phyloP scores from a whole-genome alignment of 2,888 invertebrate species.

The Rhorus exstirpatorius region DNA sequence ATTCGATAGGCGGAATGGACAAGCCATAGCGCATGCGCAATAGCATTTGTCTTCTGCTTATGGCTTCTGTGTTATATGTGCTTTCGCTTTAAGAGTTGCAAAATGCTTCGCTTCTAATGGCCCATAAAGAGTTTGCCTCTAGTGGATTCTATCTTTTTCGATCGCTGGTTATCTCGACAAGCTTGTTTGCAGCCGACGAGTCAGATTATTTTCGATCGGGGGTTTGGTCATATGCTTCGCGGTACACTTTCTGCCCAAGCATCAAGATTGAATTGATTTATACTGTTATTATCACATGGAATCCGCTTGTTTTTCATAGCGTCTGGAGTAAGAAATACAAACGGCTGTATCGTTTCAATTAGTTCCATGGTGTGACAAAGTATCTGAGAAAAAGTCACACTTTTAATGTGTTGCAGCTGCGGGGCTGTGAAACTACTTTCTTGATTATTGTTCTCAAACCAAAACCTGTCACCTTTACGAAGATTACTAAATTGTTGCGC shows the following conservation, averaged over 20 bases:
- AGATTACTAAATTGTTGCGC: conserved; percentile 94
- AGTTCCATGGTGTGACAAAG: conserved; percentile 90
- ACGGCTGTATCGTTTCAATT: conserved; percentile 90
- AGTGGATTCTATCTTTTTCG: too few relatives aligned
- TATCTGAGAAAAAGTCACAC: conserved; percentile 91
- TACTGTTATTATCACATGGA: conserved; percentile 87
- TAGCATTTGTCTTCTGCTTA: too few relatives aligned
- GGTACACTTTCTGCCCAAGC: conserved; percentile 88
- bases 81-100: too few relatives aligned
- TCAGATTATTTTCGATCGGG: background rate
- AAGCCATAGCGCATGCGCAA: too few relatives aligned
- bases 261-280: conserved; percentile 88
- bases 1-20: too few relatives aligned
- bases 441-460: conserved; percentile 92
- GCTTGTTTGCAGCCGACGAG: too few relatives aligned
- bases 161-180: too few relatives aligned
- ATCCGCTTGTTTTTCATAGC: conserved; percentile 88
- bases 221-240: background rate
- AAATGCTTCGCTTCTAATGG: too few relatives aligned
- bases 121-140: too few relatives aligned
- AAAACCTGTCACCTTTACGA: conserved; percentile 92
- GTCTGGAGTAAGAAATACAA: conserved; percentile 90
- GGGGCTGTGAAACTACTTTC: conserved; percentile 92
- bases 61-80: too few relatives aligned
- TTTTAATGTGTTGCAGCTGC: conserved; percentile 91